A percentile compares a stretch with the other conserved stretches of the same genome.
Conservation (phyloP, 2,888 invertebrate genomes). For the Scaptomyza polygonia region DNA sequence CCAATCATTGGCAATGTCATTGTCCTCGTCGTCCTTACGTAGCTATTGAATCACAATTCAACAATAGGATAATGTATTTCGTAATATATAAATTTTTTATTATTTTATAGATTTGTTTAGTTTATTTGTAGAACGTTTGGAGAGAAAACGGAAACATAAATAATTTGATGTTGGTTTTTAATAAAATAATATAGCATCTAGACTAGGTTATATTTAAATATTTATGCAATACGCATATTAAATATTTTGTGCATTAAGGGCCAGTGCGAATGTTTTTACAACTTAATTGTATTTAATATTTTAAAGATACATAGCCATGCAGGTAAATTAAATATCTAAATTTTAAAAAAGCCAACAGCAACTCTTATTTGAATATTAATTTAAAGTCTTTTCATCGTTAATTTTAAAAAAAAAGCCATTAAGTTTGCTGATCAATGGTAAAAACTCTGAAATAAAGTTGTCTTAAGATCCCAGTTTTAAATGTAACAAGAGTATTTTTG, state of each 20-base stretch:
- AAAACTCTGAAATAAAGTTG: background rate
- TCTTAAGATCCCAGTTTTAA: background rate
- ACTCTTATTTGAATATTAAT: background rate
- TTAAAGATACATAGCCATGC: slow-evolving; percentile 20
- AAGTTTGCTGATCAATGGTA: background rate
- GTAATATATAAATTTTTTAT: slow-evolving; percentile 9
- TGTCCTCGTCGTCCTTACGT: slow-evolving; percentile 96
- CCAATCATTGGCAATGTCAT: slow-evolving; percentile 98
- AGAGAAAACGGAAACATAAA: slow-evolving; percentile 45
- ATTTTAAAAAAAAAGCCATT: background rate
- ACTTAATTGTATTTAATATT: background rate
- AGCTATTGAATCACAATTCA: slow-evolving; percentile 85
- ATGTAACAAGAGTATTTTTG: background rate
- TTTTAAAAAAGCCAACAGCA: background rate
- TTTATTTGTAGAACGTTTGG: slow-evolving; percentile 11
- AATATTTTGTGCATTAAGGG: background rate
- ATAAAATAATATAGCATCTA: slow-evolving; percentile 15
- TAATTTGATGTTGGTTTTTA: slow-evolving; percentile 29
- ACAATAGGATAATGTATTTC: slow-evolving; percentile 80
- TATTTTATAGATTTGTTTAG: slow-evolving; percentile 20
- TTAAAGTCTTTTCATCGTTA: background rate
- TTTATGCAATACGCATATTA: background rate
- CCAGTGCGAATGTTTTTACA: background rate
- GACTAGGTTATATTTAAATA: slow-evolving; percentile 4
- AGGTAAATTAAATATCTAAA: background rate